Conservation (phyloP, 1,140 invertebrate species). For the Chrysopa pallens region DNA sequence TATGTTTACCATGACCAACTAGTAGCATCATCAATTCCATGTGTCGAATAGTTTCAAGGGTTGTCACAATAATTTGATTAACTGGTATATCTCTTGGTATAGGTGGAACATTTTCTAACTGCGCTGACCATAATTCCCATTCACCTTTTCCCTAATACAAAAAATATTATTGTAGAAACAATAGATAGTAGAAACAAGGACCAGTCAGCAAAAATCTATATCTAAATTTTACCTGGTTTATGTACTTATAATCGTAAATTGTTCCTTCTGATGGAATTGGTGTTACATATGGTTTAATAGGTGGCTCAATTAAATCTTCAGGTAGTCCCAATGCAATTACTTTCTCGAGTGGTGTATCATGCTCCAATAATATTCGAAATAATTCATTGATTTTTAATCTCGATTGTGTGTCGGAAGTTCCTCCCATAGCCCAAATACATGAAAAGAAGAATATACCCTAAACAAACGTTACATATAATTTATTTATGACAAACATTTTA, state of each 20-base stretch:
- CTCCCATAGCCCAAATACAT: conserved; percentile 81
- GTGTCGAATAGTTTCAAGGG: conserved; percentile 72
- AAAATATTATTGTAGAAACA: too few relatives aligned
- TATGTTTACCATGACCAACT: conserved; percentile 58
- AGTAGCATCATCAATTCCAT: conserved; percentile 58
- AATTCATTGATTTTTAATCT: conserved; percentile 65
- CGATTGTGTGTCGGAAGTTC: conserved; percentile 50
- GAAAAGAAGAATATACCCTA: conserved; percentile 85
- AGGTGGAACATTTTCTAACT: conserved; percentile 52
- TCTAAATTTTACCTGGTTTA: conserved; percentile 52
- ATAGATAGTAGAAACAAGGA: too few relatives aligned
- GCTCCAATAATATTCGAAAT: conserved; percentile 59
- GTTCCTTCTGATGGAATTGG: conserved; percentile 57
- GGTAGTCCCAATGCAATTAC: conserved; percentile 29
- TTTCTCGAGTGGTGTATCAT: conserved; percentile 45
- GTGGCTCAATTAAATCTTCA: conserved; percentile 28
- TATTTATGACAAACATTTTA: too few relatives aligned
- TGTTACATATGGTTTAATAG: conserved; percentile 57
- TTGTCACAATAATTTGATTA: conserved; percentile 88
- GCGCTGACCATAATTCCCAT: conserved; percentile 83
- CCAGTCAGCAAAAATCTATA: too few relatives aligned
- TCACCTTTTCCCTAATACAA: conserved; percentile 50
- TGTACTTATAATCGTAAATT: conserved; percentile 80
- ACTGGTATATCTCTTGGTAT: conserved; percentile 80
- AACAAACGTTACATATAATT: conserved; percentile 10